Evolutionary conservation across 2,797 vertebrate genomes (phyloP).

Genomic region (Bryconaethiops microstoma): DNA sequence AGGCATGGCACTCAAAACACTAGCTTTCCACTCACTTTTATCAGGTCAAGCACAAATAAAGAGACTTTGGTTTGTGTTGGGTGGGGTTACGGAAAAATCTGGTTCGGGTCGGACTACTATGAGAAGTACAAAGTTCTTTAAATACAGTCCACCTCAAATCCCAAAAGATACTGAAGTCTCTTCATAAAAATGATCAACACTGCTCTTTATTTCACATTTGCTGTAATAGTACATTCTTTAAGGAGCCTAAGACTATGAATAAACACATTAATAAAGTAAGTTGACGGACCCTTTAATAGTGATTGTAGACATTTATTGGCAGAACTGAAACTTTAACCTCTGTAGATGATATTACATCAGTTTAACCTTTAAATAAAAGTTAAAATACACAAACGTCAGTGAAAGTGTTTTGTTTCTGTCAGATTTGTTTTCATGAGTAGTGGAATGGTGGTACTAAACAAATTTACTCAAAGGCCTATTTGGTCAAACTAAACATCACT

Average conservation of each 20-base stretch:
- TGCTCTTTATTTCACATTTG: background rate
- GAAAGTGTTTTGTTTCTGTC: slow-evolving; percentile 23
- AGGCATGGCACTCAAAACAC: too few species aligned
- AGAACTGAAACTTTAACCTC: background rate
- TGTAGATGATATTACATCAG: background rate
- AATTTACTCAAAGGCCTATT: slow-evolving; percentile 6
- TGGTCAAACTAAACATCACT: slow-evolving; percentile 20
- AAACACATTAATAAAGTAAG: background rate
- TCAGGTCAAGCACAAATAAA: too few species aligned
- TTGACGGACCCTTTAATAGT: background rate
- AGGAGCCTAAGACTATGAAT: background rate
- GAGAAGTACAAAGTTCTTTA: too few species aligned
- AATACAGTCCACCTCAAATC: too few species aligned
- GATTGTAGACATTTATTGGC: background rate
- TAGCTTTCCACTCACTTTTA: too few species aligned
- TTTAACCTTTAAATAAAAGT: background rate
- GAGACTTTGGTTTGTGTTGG: too few species aligned
- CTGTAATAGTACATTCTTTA: background rate
- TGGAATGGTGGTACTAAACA: background rate
- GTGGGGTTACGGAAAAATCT: too few species aligned
- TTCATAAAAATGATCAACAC: background rate
- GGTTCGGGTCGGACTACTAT: too few species aligned
- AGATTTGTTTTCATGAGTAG: background rate
- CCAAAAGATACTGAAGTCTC: background rate
- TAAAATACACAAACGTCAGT: background rate